Evolutionary conservation across 2,113 vertebrate species (phyloP), one percentile per base, ranked within the genome.

Genomic region (Podarcis cretensis): DNA sequence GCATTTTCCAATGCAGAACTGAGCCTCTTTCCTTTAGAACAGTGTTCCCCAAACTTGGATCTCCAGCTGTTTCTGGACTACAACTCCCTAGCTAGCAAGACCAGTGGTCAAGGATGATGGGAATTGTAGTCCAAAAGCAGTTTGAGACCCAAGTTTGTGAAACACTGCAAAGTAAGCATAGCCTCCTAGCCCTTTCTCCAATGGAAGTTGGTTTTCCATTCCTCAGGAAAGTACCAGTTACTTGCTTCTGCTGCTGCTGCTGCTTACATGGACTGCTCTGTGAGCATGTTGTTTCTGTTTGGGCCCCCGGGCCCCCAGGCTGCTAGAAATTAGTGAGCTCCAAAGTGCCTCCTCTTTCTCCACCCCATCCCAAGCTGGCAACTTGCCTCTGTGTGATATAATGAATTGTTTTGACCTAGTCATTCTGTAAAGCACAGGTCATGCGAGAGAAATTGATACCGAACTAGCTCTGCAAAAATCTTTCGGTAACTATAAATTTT

Each of bases 221-320:
- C 30, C 69, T 13, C 25, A 30, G 25, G 25, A 30, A 30, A 30
- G 10, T 30, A 30, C 3, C 69, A 20, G 32, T n/a, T 35, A 20
- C 14, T 63, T 63, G 59, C 18, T 63, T 4, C 18, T 63, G 59
- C 16, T 59, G 59, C 18, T 63, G 18, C 18, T 20, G 18, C 59
- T 63, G 16, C 59, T 20, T 18, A 5, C 59, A 63, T 20, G 59
- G 59, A 6, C 59, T 63, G 59, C 59, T 63, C 59, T 63, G 59
- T 18, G 59, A 63, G 18, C 18, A 20, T 63, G 14, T 63, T 63
- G 59, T 20, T 1, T 63, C 14, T 59, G 12, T 68, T 75, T 92
- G 83, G 91, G 35, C 83, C 65, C 5, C 30, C 16, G 16, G 88
- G 90, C 81, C 89, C 63, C 57, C 93, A 91, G 95, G 76, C 69